phyloP scores from a whole-genome alignment of 2,888 invertebrate genomes.

The Meghimatium bilineatum region DNA sequence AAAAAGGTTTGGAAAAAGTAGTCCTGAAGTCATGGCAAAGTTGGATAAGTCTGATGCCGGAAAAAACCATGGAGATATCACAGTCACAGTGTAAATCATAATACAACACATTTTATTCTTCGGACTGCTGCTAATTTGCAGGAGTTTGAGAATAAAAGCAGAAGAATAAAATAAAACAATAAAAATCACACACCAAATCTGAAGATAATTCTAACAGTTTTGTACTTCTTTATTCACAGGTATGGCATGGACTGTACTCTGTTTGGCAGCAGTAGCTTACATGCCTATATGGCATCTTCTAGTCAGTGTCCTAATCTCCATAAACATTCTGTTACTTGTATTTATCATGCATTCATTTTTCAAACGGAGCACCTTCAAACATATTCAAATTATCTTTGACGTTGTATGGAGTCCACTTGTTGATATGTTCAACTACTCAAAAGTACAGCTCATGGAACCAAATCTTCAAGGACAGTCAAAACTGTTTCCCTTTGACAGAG shows the following conservation, averaged over 20 bases:
- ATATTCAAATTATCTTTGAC: slow-evolving; percentile 15
- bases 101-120: no score
- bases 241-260: not conserved
- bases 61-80: no score
- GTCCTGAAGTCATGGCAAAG: no score
- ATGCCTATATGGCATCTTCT: not conserved
- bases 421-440: not conserved
- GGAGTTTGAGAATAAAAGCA: no score
- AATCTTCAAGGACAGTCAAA: not conserved
- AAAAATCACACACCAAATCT: not conserved
- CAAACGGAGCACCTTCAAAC: not conserved
- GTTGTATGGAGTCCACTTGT: slow-evolving; percentile 21
- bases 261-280: not conserved
- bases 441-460: not conserved
- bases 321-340: not conserved
- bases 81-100: no score
- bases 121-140: no score
- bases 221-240: not conserved
- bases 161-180: no score
- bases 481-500: not conserved
- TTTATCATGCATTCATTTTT: not conserved
- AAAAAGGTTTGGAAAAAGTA: no score
- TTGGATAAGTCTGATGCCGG: no score
- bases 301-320: not conserved
- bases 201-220: not conserved